phyloP scores from a whole-genome alignment of 2,797 vertebrate species.

The Triplophysa yarkandensis region DNA sequence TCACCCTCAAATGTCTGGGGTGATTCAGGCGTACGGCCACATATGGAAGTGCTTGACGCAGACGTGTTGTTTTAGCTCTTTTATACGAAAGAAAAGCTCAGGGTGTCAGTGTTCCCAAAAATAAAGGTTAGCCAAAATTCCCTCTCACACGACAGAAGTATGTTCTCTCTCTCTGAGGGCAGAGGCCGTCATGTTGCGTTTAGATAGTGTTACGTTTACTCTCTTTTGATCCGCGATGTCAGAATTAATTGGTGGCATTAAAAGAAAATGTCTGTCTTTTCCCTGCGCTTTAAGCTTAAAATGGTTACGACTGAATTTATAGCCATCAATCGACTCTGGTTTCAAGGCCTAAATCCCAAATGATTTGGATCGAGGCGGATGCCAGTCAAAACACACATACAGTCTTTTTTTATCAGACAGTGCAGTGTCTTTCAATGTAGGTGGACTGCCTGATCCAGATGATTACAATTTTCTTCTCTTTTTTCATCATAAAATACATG shows the following conservation, averaged over 20 bases:
- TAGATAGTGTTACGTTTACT: conserved; percentile 52
- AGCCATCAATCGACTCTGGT: conserved; percentile 62
- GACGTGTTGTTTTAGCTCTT: conserved; percentile 74
- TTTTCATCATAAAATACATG: conserved; percentile 73
- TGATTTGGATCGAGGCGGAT: conserved; percentile 60
- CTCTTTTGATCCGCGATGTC: conserved; percentile 61
- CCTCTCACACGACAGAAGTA: conserved; percentile 29
- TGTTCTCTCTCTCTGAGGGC: conserved; percentile 24
- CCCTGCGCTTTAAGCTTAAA: conserved; percentile 51
- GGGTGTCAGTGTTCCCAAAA: conserved; percentile 66
- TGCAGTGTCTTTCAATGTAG: conserved; percentile 65
- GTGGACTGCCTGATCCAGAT: conserved; percentile 71
- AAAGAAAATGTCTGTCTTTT: conserved; percentile 52
- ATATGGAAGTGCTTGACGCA: conserved; percentile 76
- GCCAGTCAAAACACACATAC: conserved; percentile 63
- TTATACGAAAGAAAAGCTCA: conserved; percentile 60
- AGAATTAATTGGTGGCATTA: conserved; percentile 60
- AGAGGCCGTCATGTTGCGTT: conserved; percentile 45
- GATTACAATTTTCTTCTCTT: conserved; percentile 75
- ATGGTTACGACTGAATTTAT: conserved; percentile 63
- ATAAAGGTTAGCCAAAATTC: conserved; percentile 61
- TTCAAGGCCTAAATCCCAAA: conserved; percentile 66
- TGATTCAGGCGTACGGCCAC: conserved; percentile 66
- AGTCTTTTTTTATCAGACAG: conserved; percentile 64
- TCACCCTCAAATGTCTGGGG: conserved; percentile 49